Evolutionary conservation across 2,113 vertebrate species (phyloP).

Genomic region (Pseudorasbora parva): DNA sequence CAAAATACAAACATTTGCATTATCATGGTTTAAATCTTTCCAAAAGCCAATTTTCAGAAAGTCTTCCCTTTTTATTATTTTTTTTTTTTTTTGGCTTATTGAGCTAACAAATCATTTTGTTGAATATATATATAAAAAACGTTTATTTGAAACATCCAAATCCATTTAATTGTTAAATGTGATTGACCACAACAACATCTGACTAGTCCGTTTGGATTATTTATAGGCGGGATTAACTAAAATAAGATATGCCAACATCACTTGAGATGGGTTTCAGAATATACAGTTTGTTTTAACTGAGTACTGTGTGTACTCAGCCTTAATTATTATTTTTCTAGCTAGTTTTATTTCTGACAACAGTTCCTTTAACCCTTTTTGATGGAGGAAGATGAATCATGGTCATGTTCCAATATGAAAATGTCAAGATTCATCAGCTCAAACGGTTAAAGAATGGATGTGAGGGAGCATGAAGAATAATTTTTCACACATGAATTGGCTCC

Average conservation of each 20-base stretch:
- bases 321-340: not conserved
- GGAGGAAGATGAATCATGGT: too few relatives aligned
- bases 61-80: too few relatives aligned
- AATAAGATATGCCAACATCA: not conserved
- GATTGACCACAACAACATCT: not conserved
- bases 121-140: too few relatives aligned
- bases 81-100: not conserved
- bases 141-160: not conserved
- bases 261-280: not conserved
- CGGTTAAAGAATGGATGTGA: too few relatives aligned
- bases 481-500: too few relatives aligned
- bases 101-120: not conserved
- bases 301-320: too few relatives aligned
- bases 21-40: not conserved
- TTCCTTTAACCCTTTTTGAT: too few relatives aligned
- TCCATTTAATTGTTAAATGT: not conserved
- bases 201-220: not conserved
- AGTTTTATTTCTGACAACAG: too few relatives aligned
- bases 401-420: too few relatives aligned
- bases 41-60: too few relatives aligned
- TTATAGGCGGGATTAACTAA: not conserved
- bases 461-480: too few relatives aligned
- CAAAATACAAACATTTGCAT: not conserved
- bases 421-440: too few relatives aligned
- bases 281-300: not conserved